phyloP scores from a whole-genome alignment of 2,888 invertebrate genomes.

The Pelosia muscerda region DNA sequence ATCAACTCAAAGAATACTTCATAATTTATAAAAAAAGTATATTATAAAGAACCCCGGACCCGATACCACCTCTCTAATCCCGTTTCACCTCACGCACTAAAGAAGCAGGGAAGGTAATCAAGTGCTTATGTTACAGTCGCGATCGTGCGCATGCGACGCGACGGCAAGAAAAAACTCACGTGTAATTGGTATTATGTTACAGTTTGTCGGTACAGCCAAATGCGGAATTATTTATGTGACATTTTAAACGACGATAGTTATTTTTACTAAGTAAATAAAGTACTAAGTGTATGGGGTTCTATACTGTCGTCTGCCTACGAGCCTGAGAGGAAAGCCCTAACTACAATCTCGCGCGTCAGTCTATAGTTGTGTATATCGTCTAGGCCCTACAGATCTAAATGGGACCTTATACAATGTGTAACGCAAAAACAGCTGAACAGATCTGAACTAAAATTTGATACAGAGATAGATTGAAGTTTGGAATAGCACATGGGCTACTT shows the following conservation, averaged over 20 bases:
- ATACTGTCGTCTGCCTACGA: too few species aligned
- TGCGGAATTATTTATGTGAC: background rate
- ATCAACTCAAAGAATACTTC: too few species aligned
- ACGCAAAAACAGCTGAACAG: background rate
- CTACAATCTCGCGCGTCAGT: too few species aligned
- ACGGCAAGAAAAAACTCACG: slow-evolving; percentile 37
- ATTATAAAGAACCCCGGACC: slow-evolving; percentile 12
- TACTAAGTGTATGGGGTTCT: too few species aligned
- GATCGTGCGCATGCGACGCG: slow-evolving; percentile 42
- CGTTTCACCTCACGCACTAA: slow-evolving; percentile 10
- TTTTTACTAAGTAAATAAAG: too few species aligned
- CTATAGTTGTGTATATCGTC: too few species aligned
- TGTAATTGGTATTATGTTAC: slow-evolving; percentile 49
- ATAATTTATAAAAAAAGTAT: background rate
- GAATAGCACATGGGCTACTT: too few species aligned
- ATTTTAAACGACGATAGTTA: background rate
- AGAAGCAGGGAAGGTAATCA: slow-evolving; percentile 26
- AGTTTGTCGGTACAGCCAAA: slow-evolving; percentile 24
- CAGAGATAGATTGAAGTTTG: too few species aligned
- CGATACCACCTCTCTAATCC: background rate
- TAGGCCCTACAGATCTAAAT: too few species aligned
- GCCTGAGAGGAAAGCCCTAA: too few species aligned
- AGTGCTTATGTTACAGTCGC: slow-evolving; percentile 42
- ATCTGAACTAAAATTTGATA: background rate
- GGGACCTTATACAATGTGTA: too few species aligned